Conservation (phyloP, 2,113 vertebrate species). For the Calyptomena viridis region DNA sequence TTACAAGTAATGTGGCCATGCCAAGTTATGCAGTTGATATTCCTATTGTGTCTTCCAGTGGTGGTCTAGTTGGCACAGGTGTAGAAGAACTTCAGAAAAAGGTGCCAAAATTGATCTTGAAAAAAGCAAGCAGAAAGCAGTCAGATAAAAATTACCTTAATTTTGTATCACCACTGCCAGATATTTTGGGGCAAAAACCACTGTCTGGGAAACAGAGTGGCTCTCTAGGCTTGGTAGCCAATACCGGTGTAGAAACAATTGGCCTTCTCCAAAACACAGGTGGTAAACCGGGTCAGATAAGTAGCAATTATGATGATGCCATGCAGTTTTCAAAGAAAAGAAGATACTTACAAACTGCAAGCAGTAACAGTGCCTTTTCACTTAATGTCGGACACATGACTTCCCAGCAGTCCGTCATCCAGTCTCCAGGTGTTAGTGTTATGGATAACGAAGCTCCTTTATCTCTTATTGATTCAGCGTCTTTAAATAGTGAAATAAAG, state of each 20-base stretch:
- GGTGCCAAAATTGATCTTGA: constrained; percentile 90
- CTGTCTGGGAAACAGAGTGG: constrained; percentile 84
- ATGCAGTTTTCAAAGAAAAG: constrained; percentile 99
- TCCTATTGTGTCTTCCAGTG: constrained; percentile 82
- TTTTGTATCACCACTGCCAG: constrained; percentile 78
- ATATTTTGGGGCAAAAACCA: constrained; percentile 84
- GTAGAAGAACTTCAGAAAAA: constrained; percentile 85
- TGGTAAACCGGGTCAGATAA: constrained; percentile 85
- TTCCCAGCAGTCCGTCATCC: constrained; percentile 90
- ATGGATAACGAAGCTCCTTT: constrained; percentile 88
- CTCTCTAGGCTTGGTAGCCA: constrained; percentile 81
- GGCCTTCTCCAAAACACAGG: constrained; percentile 86
- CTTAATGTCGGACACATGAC: constrained; percentile 88
- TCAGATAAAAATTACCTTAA: constrained; percentile 87
- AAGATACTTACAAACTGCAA: constrained; percentile 92
- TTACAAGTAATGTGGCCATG: constrained; percentile 79
- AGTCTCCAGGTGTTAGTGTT: constrained; percentile 86
- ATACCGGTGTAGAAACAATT: constrained; percentile 81
- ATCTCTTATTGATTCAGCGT: constrained; percentile 91
- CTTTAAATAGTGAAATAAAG: constrained; percentile 87
- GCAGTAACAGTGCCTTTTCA: constrained; percentile 88
- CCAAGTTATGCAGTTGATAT: constrained; percentile 89
- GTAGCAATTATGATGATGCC: constrained; percentile 97
- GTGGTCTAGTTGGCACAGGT: constrained; percentile 78
- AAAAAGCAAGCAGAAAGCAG: constrained; percentile 88